Conservation (phyloP, 2,113 vertebrate species). For the Poecile atricapillus region DNA sequence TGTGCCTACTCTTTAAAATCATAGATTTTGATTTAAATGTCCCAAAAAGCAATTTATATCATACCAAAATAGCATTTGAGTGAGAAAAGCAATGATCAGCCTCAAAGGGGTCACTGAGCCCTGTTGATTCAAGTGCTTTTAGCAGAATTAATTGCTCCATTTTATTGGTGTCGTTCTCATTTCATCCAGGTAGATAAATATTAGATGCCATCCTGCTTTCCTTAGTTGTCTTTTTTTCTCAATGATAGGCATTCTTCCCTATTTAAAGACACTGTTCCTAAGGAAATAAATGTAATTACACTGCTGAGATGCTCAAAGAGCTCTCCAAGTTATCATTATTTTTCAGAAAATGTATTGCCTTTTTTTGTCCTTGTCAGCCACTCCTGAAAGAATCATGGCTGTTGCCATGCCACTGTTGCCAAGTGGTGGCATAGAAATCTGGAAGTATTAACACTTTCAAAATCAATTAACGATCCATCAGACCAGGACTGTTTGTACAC, state of each 20-base stretch:
- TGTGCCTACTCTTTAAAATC: neutral
- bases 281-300: conserved; percentile 54
- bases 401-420: conserved; percentile 56
- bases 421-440: conserved; percentile 31
- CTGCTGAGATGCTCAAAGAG: conserved; percentile 23
- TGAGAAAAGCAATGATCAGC: neutral
- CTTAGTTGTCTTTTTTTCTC: neutral
- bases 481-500: neutral
- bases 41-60: neutral
- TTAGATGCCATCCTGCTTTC: conserved; percentile 1
- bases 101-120: neutral
- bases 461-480: conserved; percentile 35
- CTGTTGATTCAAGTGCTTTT: conserved; percentile 18
- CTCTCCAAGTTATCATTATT: conserved; percentile 51
- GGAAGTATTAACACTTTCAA: conserved; percentile 39
- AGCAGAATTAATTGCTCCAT: neutral
- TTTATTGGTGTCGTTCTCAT: neutral
- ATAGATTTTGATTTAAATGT: neutral
- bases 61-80: neutral
- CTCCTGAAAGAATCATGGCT: conserved; percentile 13
- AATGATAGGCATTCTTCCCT: conserved; percentile 15
- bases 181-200: conserved; percentile 36
- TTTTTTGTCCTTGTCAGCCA: conserved; percentile 43
- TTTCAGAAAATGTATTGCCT: conserved; percentile 34
- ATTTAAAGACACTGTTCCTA: conserved; percentile 47